phyloP scores from a whole-genome alignment of 1,140 invertebrate genomes.

The Hypsibius dujardini region DNA sequence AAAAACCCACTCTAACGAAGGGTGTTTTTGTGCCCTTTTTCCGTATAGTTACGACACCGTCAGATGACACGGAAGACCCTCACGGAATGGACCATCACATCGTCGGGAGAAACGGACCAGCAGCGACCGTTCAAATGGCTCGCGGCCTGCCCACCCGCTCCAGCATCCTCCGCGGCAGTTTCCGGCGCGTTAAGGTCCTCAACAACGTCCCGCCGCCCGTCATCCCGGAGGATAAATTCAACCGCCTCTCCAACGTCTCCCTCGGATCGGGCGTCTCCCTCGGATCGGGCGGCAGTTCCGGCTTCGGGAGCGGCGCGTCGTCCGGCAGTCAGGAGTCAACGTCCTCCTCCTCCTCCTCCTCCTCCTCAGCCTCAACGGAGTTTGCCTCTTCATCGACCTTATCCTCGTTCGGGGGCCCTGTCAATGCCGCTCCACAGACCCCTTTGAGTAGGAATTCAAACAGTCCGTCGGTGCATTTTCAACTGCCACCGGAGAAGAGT shows the following conservation, averaged over 20 bases:
- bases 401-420: neutral
- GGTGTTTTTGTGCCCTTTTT: no score
- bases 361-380: no score
- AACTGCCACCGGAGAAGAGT: neutral
- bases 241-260: conserved; percentile 14
- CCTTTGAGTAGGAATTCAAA: no score
- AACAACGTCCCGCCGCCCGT: conserved; percentile 16
- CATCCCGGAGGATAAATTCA: conserved; percentile 9
- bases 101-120: no score
- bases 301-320: conserved; percentile 6
- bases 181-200: conserved; percentile 8
- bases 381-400: neutral
- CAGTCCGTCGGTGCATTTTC: no score
- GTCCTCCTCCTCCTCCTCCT: neutral
- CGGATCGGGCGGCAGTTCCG: neutral
- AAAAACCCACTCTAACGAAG: no score
- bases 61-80: no score
- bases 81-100: no score
- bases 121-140: neutral
- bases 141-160: neutral
- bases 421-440: no score
- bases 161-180: conserved; percentile 13
- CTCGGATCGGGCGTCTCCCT: no score
- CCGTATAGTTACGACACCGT: no score
- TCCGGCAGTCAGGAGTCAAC: conserved; percentile 3